These are phyloP conservation scores for Callopanchax toddi DNA, from an alignment of 2,113 vertebrate species.

Conservation along the genomic window DNA sequence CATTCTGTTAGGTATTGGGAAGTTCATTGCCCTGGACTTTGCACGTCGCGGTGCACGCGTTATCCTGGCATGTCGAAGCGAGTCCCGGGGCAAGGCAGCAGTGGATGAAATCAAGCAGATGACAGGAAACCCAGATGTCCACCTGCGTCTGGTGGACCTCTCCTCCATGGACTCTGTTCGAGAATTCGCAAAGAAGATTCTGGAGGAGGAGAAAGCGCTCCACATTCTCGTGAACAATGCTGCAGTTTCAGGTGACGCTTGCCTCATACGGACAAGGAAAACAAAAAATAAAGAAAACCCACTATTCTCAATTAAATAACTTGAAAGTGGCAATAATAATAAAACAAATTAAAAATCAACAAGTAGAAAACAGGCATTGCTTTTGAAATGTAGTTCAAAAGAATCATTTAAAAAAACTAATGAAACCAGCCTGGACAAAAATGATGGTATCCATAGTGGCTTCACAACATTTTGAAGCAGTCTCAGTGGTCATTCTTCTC, in stretches of 20 bases:
- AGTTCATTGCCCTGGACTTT: slow-evolving; percentile 84
- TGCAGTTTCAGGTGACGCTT: slow-evolving; percentile 74
- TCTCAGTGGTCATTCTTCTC: too few relatives aligned
- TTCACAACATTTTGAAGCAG: too few relatives aligned
- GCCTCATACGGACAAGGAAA: too few relatives aligned
- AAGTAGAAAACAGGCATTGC: too few relatives aligned
- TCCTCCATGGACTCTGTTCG: slow-evolving; percentile 83
- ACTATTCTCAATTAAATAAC: too few relatives aligned
- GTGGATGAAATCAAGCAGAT: slow-evolving; percentile 76
- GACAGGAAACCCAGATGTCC: slow-evolving; percentile 76
- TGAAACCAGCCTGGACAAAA: too few relatives aligned
- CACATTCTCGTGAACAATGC: slow-evolving; percentile 91
- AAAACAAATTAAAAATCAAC: too few relatives aligned
- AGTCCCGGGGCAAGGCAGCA: slow-evolving; percentile 66
- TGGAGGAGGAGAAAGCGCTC: slow-evolving; percentile 78
- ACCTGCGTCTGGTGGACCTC: slow-evolving; percentile 82
- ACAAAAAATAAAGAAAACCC: too few relatives aligned
- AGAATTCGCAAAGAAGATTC: slow-evolving; percentile 74
- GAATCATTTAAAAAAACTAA: too few relatives aligned
- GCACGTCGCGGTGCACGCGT: slow-evolving; percentile 83
- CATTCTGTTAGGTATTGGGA: slow-evolving; percentile 82
- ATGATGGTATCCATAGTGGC: too few relatives aligned
- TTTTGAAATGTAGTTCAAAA: too few relatives aligned
- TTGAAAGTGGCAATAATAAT: too few relatives aligned
- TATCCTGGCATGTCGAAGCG: slow-evolving; percentile 85